A percentile compares a stretch with the other conserved stretches of the same genome.
phyloP scores from a whole-genome alignment of 2,797 vertebrate species.

The Gymnothorax reevesii region DNA sequence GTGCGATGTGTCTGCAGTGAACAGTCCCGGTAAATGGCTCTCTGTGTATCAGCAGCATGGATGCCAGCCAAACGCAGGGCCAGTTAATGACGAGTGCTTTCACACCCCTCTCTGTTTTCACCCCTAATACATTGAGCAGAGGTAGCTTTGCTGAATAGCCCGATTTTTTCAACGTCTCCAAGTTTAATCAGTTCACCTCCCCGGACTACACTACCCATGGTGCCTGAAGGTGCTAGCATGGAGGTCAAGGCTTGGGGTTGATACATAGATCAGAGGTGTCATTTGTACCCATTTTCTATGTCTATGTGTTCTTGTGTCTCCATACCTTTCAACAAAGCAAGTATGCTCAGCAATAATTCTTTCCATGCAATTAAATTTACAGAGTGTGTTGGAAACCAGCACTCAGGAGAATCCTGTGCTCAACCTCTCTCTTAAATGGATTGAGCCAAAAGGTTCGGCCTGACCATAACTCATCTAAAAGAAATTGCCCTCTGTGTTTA shows the following conservation, averaged over 20 bases:
- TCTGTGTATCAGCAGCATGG: neutral
- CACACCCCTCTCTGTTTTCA: neutral
- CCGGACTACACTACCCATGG: neutral
- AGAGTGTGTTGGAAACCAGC: neutral
- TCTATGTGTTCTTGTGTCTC: neutral
- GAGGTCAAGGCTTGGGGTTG: too few relatives aligned
- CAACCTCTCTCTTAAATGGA: constrained; percentile 1
- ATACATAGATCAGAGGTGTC: neutral
- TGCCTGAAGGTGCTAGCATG: neutral
- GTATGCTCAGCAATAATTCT: neutral
- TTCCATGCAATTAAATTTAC: constrained; percentile 12
- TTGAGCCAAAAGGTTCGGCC: neutral
- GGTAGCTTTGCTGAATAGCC: neutral
- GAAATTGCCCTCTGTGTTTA: neutral
- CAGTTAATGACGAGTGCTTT: neutral
- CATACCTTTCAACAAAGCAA: neutral
- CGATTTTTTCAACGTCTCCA: too few relatives aligned
- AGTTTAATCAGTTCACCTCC: neutral
- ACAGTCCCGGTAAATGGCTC: neutral
- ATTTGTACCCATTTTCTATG: neutral
- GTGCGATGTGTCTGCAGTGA: neutral
- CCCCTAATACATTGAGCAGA: neutral
- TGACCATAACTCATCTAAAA: neutral
- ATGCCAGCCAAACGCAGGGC: neutral
- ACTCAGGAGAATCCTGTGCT: neutral